Evolutionary conservation across 2,113 vertebrate species (phyloP).

Genomic region (Rhegmatorhina hoffmannsi): DNA sequence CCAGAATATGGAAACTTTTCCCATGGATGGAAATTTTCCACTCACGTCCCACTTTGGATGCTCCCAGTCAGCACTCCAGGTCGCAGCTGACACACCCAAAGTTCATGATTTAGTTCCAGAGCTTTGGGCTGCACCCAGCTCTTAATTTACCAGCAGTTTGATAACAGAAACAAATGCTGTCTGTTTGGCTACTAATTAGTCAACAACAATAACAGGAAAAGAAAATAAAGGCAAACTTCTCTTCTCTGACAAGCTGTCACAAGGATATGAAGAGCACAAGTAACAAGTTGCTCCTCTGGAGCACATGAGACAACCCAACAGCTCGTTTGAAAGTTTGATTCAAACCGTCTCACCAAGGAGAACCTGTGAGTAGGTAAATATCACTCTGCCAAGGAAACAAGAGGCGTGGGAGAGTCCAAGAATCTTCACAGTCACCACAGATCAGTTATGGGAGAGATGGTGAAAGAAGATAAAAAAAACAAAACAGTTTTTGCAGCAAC

Average conservation of each 20-base stretch:
- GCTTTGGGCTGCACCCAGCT: not conserved
- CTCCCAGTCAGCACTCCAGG: not conserved
- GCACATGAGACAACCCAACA: not conserved
- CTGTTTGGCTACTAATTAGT: conserved; percentile 58
- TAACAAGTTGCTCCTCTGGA: conserved; percentile 18
- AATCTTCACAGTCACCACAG: not conserved
- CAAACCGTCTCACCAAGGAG: not conserved
- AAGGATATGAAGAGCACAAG: conserved; percentile 27
- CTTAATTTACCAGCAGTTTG: not conserved
- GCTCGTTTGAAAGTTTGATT: not conserved
- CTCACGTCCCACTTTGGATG: not conserved
- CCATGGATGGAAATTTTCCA: not conserved
- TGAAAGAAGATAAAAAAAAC: not conserved
- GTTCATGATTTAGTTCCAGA: not conserved
- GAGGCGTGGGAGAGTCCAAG: not conserved
- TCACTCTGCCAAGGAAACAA: not conserved
- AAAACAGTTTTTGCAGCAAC: not conserved
- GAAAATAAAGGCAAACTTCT: conserved; percentile 45
- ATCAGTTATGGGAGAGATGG: not conserved
- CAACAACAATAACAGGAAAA: conserved; percentile 15
- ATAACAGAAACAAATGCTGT: conserved; percentile 47
- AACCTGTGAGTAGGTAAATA: not conserved
- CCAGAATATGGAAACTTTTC: not conserved
- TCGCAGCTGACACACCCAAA: not conserved
- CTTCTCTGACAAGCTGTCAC: conserved; percentile 46